A percentile compares a stretch with the other conserved stretches of the same genome.
phyloP scores from a whole-genome alignment of 2,797 vertebrate genomes.

The Leptodactylus fallax region DNA sequence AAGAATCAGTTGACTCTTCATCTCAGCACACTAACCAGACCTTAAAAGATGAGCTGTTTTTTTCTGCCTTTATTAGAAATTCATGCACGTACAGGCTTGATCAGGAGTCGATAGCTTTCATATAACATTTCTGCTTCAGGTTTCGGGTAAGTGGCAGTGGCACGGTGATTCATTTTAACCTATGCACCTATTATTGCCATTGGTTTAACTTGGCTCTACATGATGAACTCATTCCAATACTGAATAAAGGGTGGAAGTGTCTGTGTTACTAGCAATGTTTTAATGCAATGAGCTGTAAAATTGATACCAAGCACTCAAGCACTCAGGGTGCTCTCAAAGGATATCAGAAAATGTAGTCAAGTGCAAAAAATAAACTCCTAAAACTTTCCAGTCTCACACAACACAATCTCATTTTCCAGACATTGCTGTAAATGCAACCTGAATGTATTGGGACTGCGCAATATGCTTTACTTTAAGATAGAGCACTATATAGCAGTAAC shows the following conservation, averaged over 20 bases:
- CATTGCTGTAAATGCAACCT: background rate
- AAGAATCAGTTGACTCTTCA: background rate
- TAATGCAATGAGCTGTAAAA: slow-evolving; percentile 55
- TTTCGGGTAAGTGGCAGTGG: background rate
- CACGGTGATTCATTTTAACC: slow-evolving; percentile 33
- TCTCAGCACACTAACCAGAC: background rate
- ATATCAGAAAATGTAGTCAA: slow-evolving; percentile 44
- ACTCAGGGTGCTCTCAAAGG: slow-evolving; percentile 45
- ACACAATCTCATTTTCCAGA: background rate
- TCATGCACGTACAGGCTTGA: background rate
- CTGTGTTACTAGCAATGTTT: slow-evolving; percentile 41
- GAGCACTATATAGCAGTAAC: no score
- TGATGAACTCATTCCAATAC: slow-evolving; percentile 16
- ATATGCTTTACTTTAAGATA: no score
- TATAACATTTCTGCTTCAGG: background rate
- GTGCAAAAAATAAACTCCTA: slow-evolving; percentile 27
- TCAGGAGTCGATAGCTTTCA: slow-evolving; percentile 14
- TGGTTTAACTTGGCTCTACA: slow-evolving; percentile 36
- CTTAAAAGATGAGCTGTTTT: background rate
- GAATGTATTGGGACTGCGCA: no score
- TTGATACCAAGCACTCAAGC: slow-evolving; percentile 51
- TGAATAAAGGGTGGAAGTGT: slow-evolving; percentile 1
- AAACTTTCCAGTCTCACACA: slow-evolving; percentile 10
- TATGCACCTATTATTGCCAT: slow-evolving; percentile 36
- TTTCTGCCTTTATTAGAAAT: background rate